These are phyloP conservation scores for Melanostoma mellinum DNA, from an alignment of 2,888 invertebrate species.

Conservation along the genomic window DNA sequence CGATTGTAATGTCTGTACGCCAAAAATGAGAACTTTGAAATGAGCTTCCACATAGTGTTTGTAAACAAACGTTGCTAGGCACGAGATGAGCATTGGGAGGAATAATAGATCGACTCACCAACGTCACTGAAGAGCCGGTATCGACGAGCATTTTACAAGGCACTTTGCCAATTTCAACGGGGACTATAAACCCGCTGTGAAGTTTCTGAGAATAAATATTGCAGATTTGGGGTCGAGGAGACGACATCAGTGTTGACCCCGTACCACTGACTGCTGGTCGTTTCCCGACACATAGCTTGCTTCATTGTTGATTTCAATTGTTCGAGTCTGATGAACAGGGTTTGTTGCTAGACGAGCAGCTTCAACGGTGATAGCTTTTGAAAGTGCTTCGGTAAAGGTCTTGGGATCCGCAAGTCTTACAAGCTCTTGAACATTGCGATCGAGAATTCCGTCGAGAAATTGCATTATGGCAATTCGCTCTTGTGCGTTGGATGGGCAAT, in stretches of 20 bases:
- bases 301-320: not conserved
- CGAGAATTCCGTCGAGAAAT: not conserved
- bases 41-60: slow-evolving; percentile 17
- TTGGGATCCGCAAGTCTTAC: no score
- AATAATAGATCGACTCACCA: slow-evolving; percentile 39
- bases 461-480: slow-evolving; percentile 33
- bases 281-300: slow-evolving; percentile 30
- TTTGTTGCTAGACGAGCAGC: no score
- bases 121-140: slow-evolving; percentile 18
- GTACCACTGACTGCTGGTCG: slow-evolving; percentile 28
- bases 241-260: no score
- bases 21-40: no score
- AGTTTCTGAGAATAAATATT: slow-evolving; percentile 22
- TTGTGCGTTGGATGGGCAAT: slow-evolving; percentile 18
- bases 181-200: slow-evolving; percentile 14
- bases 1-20: no score
- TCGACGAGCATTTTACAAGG: slow-evolving; percentile 18
- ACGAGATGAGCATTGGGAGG: slow-evolving; percentile 24
- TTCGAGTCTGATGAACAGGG: no score
- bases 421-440: no score
- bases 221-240: slow-evolving; percentile 36
- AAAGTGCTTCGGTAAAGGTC: no score
- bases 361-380: no score
- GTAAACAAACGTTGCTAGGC: slow-evolving; percentile 7
- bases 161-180: not conserved